A percentile compares a stretch with the other conserved stretches of the same genome.
phyloP scores from a whole-genome alignment of 2,113 vertebrate genomes.

The Formicarius rufipectus region DNA sequence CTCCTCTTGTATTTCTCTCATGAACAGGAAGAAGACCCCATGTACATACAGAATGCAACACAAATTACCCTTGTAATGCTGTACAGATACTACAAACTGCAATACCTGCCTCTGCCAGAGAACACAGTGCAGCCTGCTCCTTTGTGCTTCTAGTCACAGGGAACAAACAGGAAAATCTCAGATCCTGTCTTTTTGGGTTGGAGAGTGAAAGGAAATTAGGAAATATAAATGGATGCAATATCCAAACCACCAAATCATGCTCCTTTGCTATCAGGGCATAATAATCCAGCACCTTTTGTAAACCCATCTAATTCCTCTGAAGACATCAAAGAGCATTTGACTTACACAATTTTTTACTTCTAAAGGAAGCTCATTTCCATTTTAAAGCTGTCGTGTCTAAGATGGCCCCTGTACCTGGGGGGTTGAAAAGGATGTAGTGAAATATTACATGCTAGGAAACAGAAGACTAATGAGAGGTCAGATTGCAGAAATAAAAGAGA shows the following conservation, averaged over 20 bases:
- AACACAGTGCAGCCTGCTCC: not conserved
- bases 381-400: not conserved
- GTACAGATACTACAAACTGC: not conserved
- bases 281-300: not conserved
- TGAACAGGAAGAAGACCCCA: not conserved
- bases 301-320: not conserved
- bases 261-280: not conserved
- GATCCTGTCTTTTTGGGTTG: not conserved
- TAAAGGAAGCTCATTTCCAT: not conserved
- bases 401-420: not conserved
- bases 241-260: not conserved
- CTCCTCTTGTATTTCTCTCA: not conserved
- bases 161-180: slow-evolving; percentile 4
- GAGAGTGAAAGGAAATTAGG: slow-evolving; percentile 10
- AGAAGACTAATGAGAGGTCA: not conserved
- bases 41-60: not conserved
- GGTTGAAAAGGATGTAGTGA: not conserved
- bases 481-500: not conserved
- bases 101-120: not conserved
- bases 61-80: not conserved
- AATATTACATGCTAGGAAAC: not conserved
- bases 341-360: not conserved
- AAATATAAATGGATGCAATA: slow-evolving; percentile 3
- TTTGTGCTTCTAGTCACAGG: not conserved
- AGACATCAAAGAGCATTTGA: not conserved